Conservation (phyloP, 2,888 invertebrate species). For the Cerastis rubricosa region DNA sequence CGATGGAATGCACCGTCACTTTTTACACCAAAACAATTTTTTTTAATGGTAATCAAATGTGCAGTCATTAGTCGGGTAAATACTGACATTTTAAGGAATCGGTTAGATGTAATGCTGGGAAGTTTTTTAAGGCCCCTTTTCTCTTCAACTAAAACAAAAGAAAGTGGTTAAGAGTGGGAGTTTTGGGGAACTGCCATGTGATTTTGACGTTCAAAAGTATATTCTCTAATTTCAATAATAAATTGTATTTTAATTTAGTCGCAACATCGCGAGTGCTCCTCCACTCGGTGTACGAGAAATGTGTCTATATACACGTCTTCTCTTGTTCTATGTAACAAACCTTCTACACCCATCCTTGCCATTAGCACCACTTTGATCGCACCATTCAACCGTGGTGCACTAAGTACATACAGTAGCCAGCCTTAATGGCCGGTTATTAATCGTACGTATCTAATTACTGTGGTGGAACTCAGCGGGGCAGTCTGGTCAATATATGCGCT, state of each 20-base stretch:
- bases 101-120: neutral
- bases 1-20: neutral
- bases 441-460: constrained; percentile 59
- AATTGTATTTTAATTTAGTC: neutral
- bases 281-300: neutral
- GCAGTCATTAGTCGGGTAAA: neutral
- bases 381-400: constrained; percentile 36
- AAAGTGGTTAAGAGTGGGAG: neutral
- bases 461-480: constrained; percentile 47
- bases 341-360: neutral
- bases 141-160: neutral
- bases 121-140: neutral
- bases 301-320: neutral
- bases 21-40: neutral
- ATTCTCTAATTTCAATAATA: neutral
- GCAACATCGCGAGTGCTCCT: neutral
- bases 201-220: neutral
- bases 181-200: neutral
- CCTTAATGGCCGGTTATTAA: constrained; percentile 62
- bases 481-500: constrained; percentile 50
- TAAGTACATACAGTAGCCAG: constrained; percentile 52
- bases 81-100: neutral
- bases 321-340: neutral
- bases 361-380: constrained; percentile 39
- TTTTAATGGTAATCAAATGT: neutral